A percentile compares a stretch with the other conserved stretches of the same genome.
Conservation (phyloP, 2,888 invertebrate species). For the Opisthograptis luteolata region DNA sequence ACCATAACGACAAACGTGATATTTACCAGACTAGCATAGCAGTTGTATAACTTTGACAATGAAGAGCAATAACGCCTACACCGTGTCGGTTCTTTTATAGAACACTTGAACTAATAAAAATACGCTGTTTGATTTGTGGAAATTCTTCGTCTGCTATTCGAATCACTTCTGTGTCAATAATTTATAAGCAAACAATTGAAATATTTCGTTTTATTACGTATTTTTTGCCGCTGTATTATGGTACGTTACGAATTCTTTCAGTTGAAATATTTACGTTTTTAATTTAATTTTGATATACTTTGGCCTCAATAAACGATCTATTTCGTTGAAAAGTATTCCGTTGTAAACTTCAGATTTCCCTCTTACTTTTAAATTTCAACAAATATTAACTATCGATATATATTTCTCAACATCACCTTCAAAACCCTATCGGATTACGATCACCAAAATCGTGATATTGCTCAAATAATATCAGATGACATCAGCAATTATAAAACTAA, state of each 20-base stretch:
- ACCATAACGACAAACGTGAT: slow-evolving; percentile 12
- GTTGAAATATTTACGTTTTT: not conserved
- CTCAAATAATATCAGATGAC: slow-evolving; percentile 30
- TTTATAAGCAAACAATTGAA: not conserved
- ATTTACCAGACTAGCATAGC: slow-evolving; percentile 13
- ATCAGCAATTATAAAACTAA: slow-evolving; percentile 37
- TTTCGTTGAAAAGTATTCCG: no score
- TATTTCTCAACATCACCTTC: slow-evolving; percentile 14
- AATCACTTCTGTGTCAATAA: slow-evolving; percentile 5
- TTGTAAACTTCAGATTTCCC: no score
- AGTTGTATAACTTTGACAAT: slow-evolving; percentile 20
- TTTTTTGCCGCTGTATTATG: no score
- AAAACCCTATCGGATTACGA: slow-evolving; percentile 13
- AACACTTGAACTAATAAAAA: slow-evolving; percentile 19
- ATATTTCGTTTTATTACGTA: not conserved
- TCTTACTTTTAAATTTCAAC: no score
- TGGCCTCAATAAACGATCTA: no score
- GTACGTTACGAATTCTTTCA: no score
- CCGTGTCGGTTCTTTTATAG: slow-evolving; percentile 12
- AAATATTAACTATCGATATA: not conserved
- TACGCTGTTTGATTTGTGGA: slow-evolving; percentile 4
- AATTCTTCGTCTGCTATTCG: not conserved
- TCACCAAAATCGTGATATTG: slow-evolving; percentile 16
- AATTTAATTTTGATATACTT: no score
- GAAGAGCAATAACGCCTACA: slow-evolving; percentile 17